Base-by-base conservation (phyloP, 2,113 vertebrate species). In the Melanocharis versteri region DNA sequence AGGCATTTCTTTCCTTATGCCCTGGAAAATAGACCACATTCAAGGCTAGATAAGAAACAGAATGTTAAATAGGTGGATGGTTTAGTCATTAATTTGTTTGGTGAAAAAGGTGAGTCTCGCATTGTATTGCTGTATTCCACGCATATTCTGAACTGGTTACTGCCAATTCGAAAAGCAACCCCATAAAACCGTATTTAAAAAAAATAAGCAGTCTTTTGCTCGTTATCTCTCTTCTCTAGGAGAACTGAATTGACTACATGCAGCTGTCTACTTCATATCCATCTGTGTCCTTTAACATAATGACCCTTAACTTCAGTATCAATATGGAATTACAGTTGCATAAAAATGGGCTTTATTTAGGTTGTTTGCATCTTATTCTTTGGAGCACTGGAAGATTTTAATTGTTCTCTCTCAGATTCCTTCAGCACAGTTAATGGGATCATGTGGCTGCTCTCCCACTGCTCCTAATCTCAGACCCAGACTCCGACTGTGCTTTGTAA, bases 351-450 rank as follows among this genome's bases (percentile, higher is more conserved):
- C 68, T 91, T 91, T 93, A 62, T 93, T 88, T 71, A 58, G 76
- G 58, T 95, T 92, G 90, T 88, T 95, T 89, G 78, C 18, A 0
- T 92, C 89, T 86, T 62, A 28, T 22, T 89, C 77, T 94, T 90
- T 90, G 83, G 84, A 94, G 39, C 72, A 56, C 8, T 91, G 72
- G 85, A 84, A 93, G 85, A 82, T 93, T 89, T 96, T 96, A 95
- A 96, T 94, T 94, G 91, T 96, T 88, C 89, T 89, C 58, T 47
- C 56, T 92, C 62, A 39, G 68, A 81, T 93, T 95, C 47, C 68
- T 96, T 93, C 80, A 94, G 92, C 76, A 45, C 86, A 89, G 88
- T 95, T 96, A 96, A 96, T 96, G 88, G 92, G 83, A 92, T 96
- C 96, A 90, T 96, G 96, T 94, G 90, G 92, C 86, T 92, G 83